A percentile compares a stretch with the other conserved stretches of the same genome.
phyloP scores from a whole-genome alignment of 2,888 invertebrate genomes.

The Pharmacophagus antenor region DNA sequence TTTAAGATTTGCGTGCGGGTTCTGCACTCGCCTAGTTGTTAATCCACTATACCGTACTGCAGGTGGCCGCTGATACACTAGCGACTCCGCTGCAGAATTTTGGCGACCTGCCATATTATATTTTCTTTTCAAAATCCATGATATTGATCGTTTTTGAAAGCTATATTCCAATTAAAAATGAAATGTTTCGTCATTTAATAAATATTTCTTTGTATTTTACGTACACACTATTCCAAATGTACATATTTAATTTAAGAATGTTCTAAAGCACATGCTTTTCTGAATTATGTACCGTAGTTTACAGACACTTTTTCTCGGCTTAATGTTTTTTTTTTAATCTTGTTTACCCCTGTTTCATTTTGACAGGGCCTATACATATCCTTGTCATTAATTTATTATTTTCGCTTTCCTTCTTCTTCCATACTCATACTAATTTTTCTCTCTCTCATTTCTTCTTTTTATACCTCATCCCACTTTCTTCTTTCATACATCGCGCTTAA shows the following conservation, averaged over 20 bases:
- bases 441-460: no score
- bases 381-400: no score
- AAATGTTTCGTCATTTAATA: slow-evolving; percentile 11
- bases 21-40: slow-evolving; percentile 10
- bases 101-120: slow-evolving; percentile 25
- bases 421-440: no score
- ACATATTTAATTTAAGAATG: background rate
- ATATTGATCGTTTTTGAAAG: slow-evolving; percentile 19
- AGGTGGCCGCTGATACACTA: slow-evolving; percentile 21
- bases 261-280: no score
- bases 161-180: slow-evolving; percentile 26
- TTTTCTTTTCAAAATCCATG: slow-evolving; percentile 24
- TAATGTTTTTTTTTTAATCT: no score
- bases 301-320: no score
- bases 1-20: slow-evolving; percentile 4
- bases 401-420: no score
- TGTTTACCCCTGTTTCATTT: no score
- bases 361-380: no score
- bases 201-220: background rate
- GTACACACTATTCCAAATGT: background rate
- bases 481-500: no score
- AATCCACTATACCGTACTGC: slow-evolving; percentile 27
- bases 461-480: no score
- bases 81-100: slow-evolving; percentile 11
- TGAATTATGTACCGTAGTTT: no score